phyloP scores from a whole-genome alignment of 2,888 invertebrate species.

The Rhagium mordax region DNA sequence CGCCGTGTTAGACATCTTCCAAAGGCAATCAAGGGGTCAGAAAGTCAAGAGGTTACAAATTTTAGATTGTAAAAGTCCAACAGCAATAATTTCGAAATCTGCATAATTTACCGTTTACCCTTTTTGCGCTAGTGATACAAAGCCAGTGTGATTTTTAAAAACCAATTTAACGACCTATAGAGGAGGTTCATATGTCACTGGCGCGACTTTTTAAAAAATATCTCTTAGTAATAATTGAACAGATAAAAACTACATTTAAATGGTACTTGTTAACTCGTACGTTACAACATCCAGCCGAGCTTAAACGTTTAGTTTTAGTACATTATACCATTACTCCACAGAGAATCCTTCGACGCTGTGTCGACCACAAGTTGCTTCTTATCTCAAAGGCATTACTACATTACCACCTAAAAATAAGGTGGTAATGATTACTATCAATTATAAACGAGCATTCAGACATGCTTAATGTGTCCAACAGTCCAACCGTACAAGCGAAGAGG shows the following conservation, averaged over 20 bases:
- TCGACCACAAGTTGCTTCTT: constrained; percentile 4
- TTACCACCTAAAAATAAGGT: too few species aligned
- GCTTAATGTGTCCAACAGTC: neutral
- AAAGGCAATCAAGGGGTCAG: neutral
- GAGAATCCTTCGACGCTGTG: neutral
- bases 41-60: neutral
- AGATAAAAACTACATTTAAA: neutral
- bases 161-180: neutral
- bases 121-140: neutral
- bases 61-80: neutral
- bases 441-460: constrained; percentile 21
- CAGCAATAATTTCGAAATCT: neutral
- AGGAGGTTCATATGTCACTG: neutral
- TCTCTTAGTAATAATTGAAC: neutral
- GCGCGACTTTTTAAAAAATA: neutral
- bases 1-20: neutral
- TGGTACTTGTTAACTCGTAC: neutral
- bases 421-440: neutral
- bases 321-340: neutral
- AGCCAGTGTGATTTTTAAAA: neutral
- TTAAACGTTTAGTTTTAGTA: neutral
- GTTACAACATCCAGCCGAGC: neutral
- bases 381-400: constrained; percentile 8
- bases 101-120: neutral
- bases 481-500: neutral